Conservation (phyloP, 1,140 invertebrate species). For the Zaprionus africanus region DNA sequence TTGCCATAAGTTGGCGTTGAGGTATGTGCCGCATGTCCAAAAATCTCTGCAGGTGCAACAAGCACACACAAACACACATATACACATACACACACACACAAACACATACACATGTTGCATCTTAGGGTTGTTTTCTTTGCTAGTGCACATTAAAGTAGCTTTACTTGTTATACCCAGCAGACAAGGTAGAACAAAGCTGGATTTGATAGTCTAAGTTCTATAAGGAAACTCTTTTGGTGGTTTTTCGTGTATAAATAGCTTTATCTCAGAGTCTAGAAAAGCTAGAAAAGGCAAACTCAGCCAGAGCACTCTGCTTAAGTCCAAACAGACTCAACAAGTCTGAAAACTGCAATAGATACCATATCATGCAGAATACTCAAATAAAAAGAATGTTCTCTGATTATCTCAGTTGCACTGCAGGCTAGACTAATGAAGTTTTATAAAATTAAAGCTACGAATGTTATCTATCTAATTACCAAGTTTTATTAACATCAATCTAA, state of each 20-base stretch:
- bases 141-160: slow-evolving; percentile 36
- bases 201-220: neutral
- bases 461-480: neutral
- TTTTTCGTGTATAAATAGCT: neutral
- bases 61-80: slow-evolving; percentile 27
- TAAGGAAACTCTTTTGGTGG: no score
- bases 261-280: neutral
- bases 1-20: slow-evolving; percentile 51
- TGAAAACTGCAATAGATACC: neutral
- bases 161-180: slow-evolving; percentile 2
- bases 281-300: neutral
- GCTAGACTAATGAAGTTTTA: neutral
- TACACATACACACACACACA: slow-evolving; percentile 17
- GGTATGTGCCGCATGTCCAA: slow-evolving; percentile 60
- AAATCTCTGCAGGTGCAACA: slow-evolving; percentile 68
- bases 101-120: slow-evolving; percentile 52
- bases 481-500: neutral
- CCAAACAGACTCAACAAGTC: neutral
- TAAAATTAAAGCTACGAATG: neutral
- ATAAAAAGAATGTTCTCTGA: neutral
- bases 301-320: neutral
- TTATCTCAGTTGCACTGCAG: neutral
- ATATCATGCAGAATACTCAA: neutral
- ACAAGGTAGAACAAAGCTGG: neutral
- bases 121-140: slow-evolving; percentile 32